These are phyloP conservation scores for Brachyalestes nurse DNA, from an alignment of 2,797 vertebrate genomes.

Conservation along the genomic window DNA sequence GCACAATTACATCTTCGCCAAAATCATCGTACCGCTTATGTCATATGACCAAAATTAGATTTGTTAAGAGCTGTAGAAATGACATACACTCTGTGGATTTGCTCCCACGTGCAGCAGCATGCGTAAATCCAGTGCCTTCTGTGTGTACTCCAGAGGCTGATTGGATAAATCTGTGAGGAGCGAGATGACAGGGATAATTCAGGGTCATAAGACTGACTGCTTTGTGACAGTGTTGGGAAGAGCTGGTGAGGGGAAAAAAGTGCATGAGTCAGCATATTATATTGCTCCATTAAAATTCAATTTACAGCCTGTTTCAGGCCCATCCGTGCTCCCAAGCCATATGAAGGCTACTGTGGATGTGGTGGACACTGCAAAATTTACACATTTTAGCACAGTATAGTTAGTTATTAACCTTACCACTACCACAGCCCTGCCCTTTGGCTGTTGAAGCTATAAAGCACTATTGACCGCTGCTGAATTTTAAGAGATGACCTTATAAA, in stretches of 20 bases:
- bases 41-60: not conserved
- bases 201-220: conserved; percentile 67
- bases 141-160: conserved; percentile 72
- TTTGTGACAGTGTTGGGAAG: conserved; percentile 75
- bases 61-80: conserved; percentile 54
- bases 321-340: conserved; percentile 62
- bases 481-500: conserved; percentile 51
- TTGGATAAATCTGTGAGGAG: conserved; percentile 73
- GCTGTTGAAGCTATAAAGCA: conserved; percentile 33
- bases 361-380: conserved; percentile 78
- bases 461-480: conserved; percentile 41
- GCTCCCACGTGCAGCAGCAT: conserved; percentile 60
- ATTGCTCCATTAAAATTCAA: conserved; percentile 79
- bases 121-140: conserved; percentile 67
- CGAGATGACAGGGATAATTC: conserved; percentile 75
- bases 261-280: conserved; percentile 79
- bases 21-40: not conserved
- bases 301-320: conserved; percentile 77
- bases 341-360: conserved; percentile 67
- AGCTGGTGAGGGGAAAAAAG: conserved; percentile 60
- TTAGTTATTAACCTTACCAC: conserved; percentile 79
- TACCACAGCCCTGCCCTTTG: conserved; percentile 61
- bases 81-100: conserved; percentile 69
- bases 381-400: conserved; percentile 72
- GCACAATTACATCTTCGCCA: conserved; percentile 7